Conservation (phyloP, 2,797 vertebrate species). For the Tiaroga cobitis region DNA sequence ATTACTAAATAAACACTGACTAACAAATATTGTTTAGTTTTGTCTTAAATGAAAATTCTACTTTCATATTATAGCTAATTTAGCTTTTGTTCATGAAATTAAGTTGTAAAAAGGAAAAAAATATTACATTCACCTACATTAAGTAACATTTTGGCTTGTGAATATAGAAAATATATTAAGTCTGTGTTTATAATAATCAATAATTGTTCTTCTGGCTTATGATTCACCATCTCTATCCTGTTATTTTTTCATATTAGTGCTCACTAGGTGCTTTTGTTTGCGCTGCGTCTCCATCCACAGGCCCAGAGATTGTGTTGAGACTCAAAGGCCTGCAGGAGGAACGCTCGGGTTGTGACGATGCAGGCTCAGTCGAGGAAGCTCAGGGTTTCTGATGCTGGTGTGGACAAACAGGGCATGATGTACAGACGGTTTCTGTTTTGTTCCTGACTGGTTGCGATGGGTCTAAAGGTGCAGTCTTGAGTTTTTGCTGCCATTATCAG, state of each 20-base stretch:
- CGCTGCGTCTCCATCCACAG: not conserved
- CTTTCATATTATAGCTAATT: not conserved
- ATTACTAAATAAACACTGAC: not conserved
- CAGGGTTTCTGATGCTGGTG: constrained; percentile 19
- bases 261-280: not conserved
- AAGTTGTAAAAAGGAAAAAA: not conserved
- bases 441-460: not conserved
- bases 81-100: not conserved
- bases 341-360: not conserved
- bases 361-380: not conserved
- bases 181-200: not conserved
- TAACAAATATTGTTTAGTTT: not conserved
- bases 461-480: not conserved
- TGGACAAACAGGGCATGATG: not conserved
- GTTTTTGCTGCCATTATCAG: constrained; percentile 20
- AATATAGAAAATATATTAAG: not conserved
- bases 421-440: constrained; percentile 4
- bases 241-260: not conserved
- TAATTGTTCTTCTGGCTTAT: not conserved
- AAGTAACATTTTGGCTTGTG: not conserved
- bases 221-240: not conserved
- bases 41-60: not conserved
- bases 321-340: not conserved
- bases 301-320: not conserved
- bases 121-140: not conserved